Evolutionary conservation across 1,140 invertebrate species (phyloP).

Genomic region (Rhyacophila brunnea): DNA sequence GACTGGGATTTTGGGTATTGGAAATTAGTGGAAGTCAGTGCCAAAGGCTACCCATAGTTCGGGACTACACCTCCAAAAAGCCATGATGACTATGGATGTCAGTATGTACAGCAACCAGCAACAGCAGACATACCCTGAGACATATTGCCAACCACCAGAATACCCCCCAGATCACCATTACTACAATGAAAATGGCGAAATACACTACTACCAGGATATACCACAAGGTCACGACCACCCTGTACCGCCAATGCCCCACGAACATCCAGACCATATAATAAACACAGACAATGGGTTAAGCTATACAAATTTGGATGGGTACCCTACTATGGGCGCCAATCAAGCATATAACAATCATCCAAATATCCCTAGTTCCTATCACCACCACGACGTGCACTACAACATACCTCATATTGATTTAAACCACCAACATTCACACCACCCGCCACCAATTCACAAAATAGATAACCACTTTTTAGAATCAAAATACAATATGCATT

Average conservation of each 20-base stretch:
- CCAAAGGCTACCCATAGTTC: neutral
- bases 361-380: conserved; percentile 14
- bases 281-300: conserved; percentile 82
- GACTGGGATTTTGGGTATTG: no score
- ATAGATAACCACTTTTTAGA: conserved; percentile 54
- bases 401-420: conserved; percentile 40
- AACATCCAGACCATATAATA: conserved; percentile 61
- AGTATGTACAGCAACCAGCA: conserved; percentile 55
- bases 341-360: conserved; percentile 38
- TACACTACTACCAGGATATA: conserved; percentile 47
- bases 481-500: conserved; percentile 56
- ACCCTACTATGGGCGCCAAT: conserved; percentile 46
- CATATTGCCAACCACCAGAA: conserved; percentile 47
- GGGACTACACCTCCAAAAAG: conserved; percentile 35
- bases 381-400: conserved; percentile 33
- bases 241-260: conserved; percentile 33
- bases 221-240: conserved; percentile 36
- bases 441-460: conserved; percentile 36
- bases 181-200: conserved; percentile 45
- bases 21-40: no score
- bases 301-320: conserved; percentile 89
- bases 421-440: conserved; percentile 31
- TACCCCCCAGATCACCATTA: conserved; percentile 43
- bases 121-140: conserved; percentile 42
- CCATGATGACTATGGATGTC: conserved; percentile 57